These are phyloP conservation scores for Gobius niger DNA, from an alignment of 2,113 vertebrate genomes.

Conservation along the genomic window DNA sequence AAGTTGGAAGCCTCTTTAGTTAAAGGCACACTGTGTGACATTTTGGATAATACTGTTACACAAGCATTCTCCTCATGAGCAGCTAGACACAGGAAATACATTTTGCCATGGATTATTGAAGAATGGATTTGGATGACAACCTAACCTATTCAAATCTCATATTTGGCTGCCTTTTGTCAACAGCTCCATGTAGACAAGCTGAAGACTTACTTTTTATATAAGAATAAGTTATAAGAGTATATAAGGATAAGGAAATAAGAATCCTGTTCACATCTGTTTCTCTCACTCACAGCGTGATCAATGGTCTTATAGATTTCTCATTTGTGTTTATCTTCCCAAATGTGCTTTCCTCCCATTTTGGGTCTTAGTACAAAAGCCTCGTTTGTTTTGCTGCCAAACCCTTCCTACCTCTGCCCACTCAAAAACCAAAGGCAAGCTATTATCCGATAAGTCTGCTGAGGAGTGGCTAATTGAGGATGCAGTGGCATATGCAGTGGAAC, in stretches of 20 bases:
- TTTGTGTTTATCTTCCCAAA: conserved; percentile 55
- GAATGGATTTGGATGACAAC: too few relatives aligned
- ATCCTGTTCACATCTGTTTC: conserved; percentile 12
- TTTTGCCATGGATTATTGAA: too few relatives aligned
- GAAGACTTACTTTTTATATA: conserved; percentile 8
- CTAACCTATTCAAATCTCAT: too few relatives aligned
- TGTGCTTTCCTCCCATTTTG: conserved; percentile 46
- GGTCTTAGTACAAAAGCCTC: conserved; percentile 45
- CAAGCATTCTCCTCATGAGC: too few relatives aligned
- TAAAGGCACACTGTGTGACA: too few relatives aligned
- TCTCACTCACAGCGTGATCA: conserved; percentile 39
- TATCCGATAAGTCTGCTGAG: conserved; percentile 23
- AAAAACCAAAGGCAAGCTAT: conserved; percentile 22
- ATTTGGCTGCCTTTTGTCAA: too few relatives aligned
- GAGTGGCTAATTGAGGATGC: conserved; percentile 34
- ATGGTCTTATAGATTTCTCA: conserved; percentile 56
- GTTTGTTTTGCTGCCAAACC: conserved; percentile 42
- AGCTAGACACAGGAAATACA: too few relatives aligned
- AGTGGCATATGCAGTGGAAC: conserved; percentile 24
- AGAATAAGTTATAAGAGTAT: neutral
- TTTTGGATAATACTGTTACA: too few relatives aligned
- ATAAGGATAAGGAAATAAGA: neutral
- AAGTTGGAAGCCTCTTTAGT: too few relatives aligned
- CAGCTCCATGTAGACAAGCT: neutral
- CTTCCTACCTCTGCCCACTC: conserved; percentile 16